Conservation (phyloP, 1,140 invertebrate species). For the Nautilus pompilius region DNA sequence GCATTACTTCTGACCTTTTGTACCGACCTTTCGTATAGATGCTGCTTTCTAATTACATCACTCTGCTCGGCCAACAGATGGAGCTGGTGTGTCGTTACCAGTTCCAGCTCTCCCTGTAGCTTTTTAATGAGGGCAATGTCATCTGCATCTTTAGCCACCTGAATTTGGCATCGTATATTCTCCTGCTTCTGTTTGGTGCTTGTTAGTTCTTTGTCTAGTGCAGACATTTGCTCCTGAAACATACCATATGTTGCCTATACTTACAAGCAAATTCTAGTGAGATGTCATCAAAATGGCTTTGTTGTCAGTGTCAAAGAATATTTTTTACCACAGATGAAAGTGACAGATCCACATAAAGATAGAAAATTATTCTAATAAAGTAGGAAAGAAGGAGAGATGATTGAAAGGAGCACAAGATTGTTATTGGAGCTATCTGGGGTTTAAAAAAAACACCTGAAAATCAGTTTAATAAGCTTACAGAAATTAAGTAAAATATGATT, state of each 20-base stretch:
- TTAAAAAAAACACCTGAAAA: too few species aligned
- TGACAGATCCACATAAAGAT: background rate
- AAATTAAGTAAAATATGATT: too few species aligned
- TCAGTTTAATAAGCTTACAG: too few species aligned
- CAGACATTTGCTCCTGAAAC: constrained; percentile 58
- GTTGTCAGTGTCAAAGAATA: too few species aligned
- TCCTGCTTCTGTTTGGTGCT: constrained; percentile 56
- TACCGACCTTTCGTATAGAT: constrained; percentile 20
- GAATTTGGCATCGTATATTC: constrained; percentile 54
- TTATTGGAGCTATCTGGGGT: too few species aligned
- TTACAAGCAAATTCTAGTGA: background rate
- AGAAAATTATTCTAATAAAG: too few species aligned
- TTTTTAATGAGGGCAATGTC: constrained; percentile 43
- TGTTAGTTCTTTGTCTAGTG: constrained; percentile 58
- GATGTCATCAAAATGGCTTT: too few species aligned
- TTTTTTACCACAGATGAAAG: too few species aligned
- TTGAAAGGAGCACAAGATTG: too few species aligned
- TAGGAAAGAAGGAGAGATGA: background rate
- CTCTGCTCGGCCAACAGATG: constrained; percentile 60
- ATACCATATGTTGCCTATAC: background rate
- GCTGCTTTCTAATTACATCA: constrained; percentile 57
- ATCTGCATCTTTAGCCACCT: constrained; percentile 32
- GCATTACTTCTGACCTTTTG: too few species aligned
- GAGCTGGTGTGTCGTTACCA: constrained; percentile 56
- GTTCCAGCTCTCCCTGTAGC: constrained; percentile 57